Evolutionary conservation across 2,113 vertebrate genomes (phyloP), one percentile per base, ranked within the genome.

Genomic region (Prolemur simus): DNA sequence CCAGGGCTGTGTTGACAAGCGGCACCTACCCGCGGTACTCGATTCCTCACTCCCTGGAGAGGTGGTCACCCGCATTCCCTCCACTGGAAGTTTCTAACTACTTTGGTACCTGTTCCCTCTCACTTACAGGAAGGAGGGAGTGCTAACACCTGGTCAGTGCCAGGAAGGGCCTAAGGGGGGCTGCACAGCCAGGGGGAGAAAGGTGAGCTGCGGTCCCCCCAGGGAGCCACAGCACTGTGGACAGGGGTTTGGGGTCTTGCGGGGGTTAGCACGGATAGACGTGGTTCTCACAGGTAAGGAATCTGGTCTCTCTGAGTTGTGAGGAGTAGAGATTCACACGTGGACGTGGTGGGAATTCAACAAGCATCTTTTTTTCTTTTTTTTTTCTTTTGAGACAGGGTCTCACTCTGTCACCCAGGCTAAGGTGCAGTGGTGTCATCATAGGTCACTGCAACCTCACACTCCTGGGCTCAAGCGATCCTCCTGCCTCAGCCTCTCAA

Each of bases 281-380:
- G 5, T 12, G 54, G 37, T 47, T 54, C 42, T 4, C 17, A 34
- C 1, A 0, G 49, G 23, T n/a, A 3, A 14, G 4, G 14, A 0
- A 8, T 10, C 52, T 54, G 17, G 3, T 15, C 84, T 45, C 12
- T 20, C 54, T 17, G 27, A 21, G 54, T 3, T 8, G 14, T 1
- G 34, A 11, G 11, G 63, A 8, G 47, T 34, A 25, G 7, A 54
- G 6, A n/a, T 2, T 11, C 14, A 45, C 27, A 5, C 39, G 0
- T 3, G 29, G 1, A 0, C 8, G 0, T 3, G n/a, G 66, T 0
- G 8, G 18, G 5, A 17, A 66, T 15, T 39, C 34, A 10, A 42
- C 25, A 42, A 27, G 37, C n/a, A 81, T 37, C 52, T 80, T 27
- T 76, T 47, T 5, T 25, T 25, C 8, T 25, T 58, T 25, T 27